Base-by-base conservation (phyloP, 2,888 invertebrate genomes). In the Alcis repandata region DNA sequence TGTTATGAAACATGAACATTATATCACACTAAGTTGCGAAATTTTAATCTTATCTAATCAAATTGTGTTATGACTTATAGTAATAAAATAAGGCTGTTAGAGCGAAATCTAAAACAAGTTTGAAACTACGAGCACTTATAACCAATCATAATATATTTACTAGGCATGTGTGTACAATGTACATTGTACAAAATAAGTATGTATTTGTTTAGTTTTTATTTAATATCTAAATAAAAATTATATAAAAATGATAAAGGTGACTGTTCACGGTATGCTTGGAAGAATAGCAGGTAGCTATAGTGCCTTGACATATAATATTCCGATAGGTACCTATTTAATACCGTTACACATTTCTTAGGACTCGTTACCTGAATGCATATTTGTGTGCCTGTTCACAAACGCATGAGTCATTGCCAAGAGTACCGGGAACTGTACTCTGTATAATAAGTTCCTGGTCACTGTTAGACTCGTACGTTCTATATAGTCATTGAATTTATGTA, bases 1-100 rank as follows among this genome's bases (percentile, higher is more conserved):
- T 97, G 90, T 72, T 88, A 68, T 52, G 68, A 67, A 66, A 72
- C 70, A 53, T 45, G n/a, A 49, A 27, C 40, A 56, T 63, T 70
- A 63, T 72, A 48, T 69, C 66, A 63, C 58, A 52, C 56, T 40
- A 45, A 17, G 54, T 65, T 66, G 63, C 63, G 64, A 68, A 61
- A 68, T 59, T 54, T 17, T 48, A 58, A 48, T 63, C 45, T 57
- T 51, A 45, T 40, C 45, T 45, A 40, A 40, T 15, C 15, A 19
- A 48, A 46, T 27, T 38, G 15, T 61, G n/a, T 46, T 22, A 38
- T 48, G 38, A 38, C 43, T 59, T 57, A 54, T 53, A 59, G 38
- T 33, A 43, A 33, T 33, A 49, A 45, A 46, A 61, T 11, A 40
- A 22, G 49, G 64, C 59, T 48, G 54, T 52, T 48, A 63, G 38